These are phyloP conservation scores for Lordiphosa mommai DNA, from an alignment of 1,140 invertebrate species.

Conservation along the genomic window DNA sequence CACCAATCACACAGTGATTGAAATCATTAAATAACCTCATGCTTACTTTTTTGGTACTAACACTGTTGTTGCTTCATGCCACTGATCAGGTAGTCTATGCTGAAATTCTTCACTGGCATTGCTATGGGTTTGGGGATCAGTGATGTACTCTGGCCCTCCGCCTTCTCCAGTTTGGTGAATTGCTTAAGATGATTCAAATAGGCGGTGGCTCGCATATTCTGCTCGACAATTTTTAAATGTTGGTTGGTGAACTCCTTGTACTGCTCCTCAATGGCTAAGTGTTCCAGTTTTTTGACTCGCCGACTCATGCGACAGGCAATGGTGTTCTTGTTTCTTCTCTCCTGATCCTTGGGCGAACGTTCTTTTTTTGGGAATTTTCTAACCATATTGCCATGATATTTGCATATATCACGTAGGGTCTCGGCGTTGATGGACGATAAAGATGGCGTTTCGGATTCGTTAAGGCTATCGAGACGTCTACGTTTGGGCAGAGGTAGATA, in stretches of 20 bases:
- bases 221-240: slow-evolving; percentile 53
- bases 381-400: slow-evolving; percentile 75
- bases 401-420: slow-evolving; percentile 58
- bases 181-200: slow-evolving; percentile 56
- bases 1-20: too few relatives aligned
- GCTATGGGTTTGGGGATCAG: background rate
- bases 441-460: slow-evolving; percentile 13
- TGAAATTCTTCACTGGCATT: slow-evolving; percentile 43
- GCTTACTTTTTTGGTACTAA: too few relatives aligned
- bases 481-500: slow-evolving; percentile 35
- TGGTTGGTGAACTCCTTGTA: slow-evolving; percentile 55
- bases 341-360: slow-evolving; percentile 69
- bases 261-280: slow-evolving; percentile 62
- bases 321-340: slow-evolving; percentile 70
- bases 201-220: slow-evolving; percentile 46
- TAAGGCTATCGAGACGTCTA: slow-evolving; percentile 25
- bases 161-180: slow-evolving; percentile 24
- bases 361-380: slow-evolving; percentile 70
- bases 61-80: slow-evolving; percentile 3
- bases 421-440: slow-evolving; percentile 40
- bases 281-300: slow-evolving; percentile 63
- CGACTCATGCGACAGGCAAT: slow-evolving; percentile 71
- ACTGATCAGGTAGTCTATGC: slow-evolving; percentile 57
- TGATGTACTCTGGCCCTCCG: background rate
- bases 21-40: too few relatives aligned